Conservation (phyloP, 2,113 vertebrate genomes). For the Phycodurus eques region DNA sequence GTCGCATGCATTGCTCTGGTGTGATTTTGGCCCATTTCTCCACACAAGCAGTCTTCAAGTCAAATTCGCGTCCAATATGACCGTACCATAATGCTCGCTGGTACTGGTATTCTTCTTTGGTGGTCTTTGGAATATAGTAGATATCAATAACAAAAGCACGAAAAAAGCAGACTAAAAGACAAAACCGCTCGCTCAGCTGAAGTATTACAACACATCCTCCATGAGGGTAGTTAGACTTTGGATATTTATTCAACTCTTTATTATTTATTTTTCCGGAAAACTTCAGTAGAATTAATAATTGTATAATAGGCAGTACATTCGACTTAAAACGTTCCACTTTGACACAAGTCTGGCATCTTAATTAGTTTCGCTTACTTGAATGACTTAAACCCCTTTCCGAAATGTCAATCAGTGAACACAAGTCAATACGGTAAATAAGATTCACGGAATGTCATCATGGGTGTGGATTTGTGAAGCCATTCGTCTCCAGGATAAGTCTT, state of each 20-base stretch:
- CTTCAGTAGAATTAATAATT: neutral
- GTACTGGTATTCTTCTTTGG: too few species aligned
- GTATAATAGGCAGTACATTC: neutral
- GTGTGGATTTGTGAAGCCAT: conserved; percentile 26
- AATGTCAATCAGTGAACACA: conserved; percentile 12
- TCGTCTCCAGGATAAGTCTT: conserved; percentile 44
- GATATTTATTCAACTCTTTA: too few species aligned
- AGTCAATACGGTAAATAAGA: neutral
- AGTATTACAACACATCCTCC: neutral
- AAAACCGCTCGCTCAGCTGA: too few species aligned
- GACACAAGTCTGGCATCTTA: conserved; percentile 13
- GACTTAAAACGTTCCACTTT: neutral
- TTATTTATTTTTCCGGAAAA: conserved; percentile 8
- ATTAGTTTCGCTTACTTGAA: conserved; percentile 20
- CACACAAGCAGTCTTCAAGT: too few species aligned
- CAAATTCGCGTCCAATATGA: too few species aligned
- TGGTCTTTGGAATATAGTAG: too few species aligned
- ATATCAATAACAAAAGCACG: too few species aligned
- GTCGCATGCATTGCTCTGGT: too few species aligned
- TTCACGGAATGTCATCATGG: conserved; percentile 2
- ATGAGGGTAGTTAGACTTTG: neutral
- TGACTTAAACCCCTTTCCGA: conserved; percentile 8
- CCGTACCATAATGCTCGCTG: too few species aligned
- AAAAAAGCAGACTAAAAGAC: too few species aligned
- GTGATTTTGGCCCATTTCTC: too few species aligned